phyloP scores from a whole-genome alignment of 2,797 vertebrate genomes.

The Siniperca undulata region DNA sequence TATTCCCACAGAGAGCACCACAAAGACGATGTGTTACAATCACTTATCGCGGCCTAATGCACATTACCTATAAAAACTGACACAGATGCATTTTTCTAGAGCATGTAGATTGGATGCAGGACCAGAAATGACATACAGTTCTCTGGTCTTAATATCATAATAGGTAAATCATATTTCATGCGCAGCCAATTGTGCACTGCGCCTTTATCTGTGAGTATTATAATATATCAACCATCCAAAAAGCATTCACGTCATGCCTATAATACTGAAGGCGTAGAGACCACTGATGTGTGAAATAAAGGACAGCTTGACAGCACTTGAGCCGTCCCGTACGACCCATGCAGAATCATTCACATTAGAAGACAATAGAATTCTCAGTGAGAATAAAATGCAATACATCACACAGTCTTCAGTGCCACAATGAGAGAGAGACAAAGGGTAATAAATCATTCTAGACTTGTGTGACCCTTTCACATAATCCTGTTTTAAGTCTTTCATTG shows the following conservation, averaged over 20 bases:
- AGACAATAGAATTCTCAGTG: constrained; percentile 70
- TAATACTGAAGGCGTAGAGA: constrained; percentile 39
- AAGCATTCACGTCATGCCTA: constrained; percentile 49
- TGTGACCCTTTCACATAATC: constrained; percentile 62
- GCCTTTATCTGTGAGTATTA: constrained; percentile 57
- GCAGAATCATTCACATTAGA: constrained; percentile 63
- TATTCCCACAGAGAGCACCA: constrained; percentile 32
- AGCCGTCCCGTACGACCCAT: constrained; percentile 52
- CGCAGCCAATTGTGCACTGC: constrained; percentile 50
- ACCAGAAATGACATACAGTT: constrained; percentile 38
- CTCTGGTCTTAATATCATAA: constrained; percentile 54
- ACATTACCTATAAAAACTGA: constrained; percentile 50
- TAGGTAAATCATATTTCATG: constrained; percentile 67
- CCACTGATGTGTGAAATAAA: constrained; percentile 71
- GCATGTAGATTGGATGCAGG: constrained; percentile 35
- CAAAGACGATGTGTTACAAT: constrained; percentile 46
- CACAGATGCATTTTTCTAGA: constrained; percentile 44
- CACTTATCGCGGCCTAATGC: constrained; percentile 56
- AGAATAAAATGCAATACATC: constrained; percentile 72
- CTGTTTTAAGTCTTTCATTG: constrained; percentile 42
- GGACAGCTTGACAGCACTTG: constrained; percentile 69
- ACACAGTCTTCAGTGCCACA: constrained; percentile 64
- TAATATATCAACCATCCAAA: constrained; percentile 67
- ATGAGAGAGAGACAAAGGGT: constrained; percentile 51
- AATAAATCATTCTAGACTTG: constrained; percentile 69